Evolutionary conservation across 1,140 invertebrate species (phyloP).

Genomic region (Caerostris extrusa): DNA sequence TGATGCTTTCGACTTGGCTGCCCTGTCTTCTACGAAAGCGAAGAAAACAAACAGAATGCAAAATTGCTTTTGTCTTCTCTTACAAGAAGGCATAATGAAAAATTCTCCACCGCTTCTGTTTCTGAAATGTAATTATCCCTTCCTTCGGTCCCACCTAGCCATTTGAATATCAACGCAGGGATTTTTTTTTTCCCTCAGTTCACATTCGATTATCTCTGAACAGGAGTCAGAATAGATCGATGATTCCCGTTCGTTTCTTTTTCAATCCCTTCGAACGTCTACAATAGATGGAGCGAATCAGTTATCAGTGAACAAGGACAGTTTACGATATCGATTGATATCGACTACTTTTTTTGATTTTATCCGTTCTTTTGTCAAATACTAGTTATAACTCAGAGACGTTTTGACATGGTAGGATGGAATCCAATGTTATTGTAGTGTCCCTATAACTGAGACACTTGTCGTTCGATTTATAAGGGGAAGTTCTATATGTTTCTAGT

Average conservation of each 20-base stretch:
- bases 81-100: not conserved
- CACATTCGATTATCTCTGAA: conserved; percentile 12
- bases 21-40: not conserved
- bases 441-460: not conserved
- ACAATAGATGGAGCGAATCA: not conserved
- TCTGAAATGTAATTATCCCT: conserved; percentile 26
- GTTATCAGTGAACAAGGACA: conserved; percentile 36
- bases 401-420: not conserved
- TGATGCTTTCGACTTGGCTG: too few species aligned
- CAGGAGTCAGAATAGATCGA: not conserved
- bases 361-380: not conserved
- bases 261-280: not conserved
- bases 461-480: not conserved
- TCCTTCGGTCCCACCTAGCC: not conserved
- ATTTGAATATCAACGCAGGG: conserved; percentile 11
- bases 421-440: not conserved
- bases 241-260: not conserved
- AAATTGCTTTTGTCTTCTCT: not conserved
- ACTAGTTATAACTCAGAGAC: not conserved
- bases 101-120: not conserved
- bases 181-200: not conserved
- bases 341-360: conserved; percentile 31
- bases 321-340: conserved; percentile 38
- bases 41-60: not conserved
- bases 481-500: not conserved